These are phyloP conservation scores for Sinhomidia bicolor DNA, from an alignment of 2,888 invertebrate genomes.

Conservation along the genomic window DNA sequence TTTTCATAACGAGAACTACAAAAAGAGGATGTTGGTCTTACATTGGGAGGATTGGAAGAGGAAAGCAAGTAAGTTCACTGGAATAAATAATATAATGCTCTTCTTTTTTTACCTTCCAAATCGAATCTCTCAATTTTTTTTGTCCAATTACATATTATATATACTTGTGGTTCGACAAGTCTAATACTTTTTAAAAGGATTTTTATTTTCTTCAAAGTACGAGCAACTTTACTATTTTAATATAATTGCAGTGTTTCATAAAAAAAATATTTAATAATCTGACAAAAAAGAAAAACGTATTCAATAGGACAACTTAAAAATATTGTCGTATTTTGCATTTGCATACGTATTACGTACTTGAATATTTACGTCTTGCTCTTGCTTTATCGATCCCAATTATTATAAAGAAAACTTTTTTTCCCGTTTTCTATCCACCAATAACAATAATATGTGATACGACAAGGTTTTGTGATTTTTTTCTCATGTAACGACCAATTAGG, in stretches of 20 bases:
- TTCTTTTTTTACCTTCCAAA: background rate
- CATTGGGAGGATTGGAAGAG: slow-evolving; percentile 76
- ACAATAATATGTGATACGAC: background rate
- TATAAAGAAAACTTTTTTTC: slow-evolving; percentile 23
- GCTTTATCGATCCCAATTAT: slow-evolving; percentile 21
- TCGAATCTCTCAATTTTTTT: background rate
- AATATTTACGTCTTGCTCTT: too few species aligned
- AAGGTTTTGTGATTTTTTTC: slow-evolving; percentile 5
- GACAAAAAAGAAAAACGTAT: background rate
- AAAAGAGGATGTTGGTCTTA: slow-evolving; percentile 77
- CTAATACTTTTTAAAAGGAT: background rate
- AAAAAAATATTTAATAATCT: slow-evolving; percentile 7
- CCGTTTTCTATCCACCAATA: background rate
- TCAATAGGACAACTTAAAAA: background rate
- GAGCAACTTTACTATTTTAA: background rate
- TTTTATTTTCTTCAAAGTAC: background rate
- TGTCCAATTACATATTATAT: background rate
- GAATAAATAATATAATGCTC: background rate
- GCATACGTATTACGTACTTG: too few species aligned
- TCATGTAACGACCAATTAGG: slow-evolving; percentile 63
- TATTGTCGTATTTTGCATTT: slow-evolving; percentile 26
- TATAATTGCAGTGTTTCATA: background rate
- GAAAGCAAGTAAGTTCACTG: slow-evolving; percentile 72
- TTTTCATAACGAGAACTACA: slow-evolving; percentile 75
- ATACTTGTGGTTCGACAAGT: background rate